Conservation (phyloP, 2,888 invertebrate genomes). For the Drosophila nr. medialis region DNA sequence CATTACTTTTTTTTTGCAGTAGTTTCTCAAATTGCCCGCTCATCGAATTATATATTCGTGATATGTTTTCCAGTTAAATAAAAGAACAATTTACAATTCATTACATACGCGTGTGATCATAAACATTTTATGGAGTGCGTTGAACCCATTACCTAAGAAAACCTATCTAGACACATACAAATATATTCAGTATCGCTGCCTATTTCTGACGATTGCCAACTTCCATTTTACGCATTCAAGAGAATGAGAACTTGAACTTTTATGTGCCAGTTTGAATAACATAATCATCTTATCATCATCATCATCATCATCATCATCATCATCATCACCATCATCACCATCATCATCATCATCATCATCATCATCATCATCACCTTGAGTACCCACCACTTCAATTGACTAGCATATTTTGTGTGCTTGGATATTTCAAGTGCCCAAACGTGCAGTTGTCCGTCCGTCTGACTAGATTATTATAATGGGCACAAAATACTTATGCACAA, state of each 20-base stretch:
- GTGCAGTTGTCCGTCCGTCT: not conserved
- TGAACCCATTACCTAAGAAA: not conserved
- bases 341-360: slow-evolving; percentile 20
- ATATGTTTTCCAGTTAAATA: not conserved
- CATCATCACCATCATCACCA: slow-evolving; percentile 2
- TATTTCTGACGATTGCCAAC: not conserved
- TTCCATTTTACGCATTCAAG: not conserved
- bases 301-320: slow-evolving; percentile 11
- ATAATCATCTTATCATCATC: slow-evolving; percentile 14
- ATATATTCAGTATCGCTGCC: not conserved
- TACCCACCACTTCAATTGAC: slow-evolving; percentile 18
- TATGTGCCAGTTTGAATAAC: not conserved
- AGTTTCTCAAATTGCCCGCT: not conserved
- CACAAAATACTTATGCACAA: not conserved
- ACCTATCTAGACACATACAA: not conserved
- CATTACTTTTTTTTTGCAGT: not conserved
- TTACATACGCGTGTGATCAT: not conserved
- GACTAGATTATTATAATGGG: not conserved
- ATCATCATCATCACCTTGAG: slow-evolving; percentile 10
- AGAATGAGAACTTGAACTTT: not conserved
- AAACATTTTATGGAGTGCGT: not conserved
- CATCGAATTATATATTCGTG: not conserved
- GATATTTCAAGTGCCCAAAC: slow-evolving; percentile 26
- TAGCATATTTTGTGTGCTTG: slow-evolving; percentile 10
- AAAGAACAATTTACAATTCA: not conserved